Conservation (phyloP, 53 echinoderm and acorn worm species). For the Paelopatides confundens region DNA sequence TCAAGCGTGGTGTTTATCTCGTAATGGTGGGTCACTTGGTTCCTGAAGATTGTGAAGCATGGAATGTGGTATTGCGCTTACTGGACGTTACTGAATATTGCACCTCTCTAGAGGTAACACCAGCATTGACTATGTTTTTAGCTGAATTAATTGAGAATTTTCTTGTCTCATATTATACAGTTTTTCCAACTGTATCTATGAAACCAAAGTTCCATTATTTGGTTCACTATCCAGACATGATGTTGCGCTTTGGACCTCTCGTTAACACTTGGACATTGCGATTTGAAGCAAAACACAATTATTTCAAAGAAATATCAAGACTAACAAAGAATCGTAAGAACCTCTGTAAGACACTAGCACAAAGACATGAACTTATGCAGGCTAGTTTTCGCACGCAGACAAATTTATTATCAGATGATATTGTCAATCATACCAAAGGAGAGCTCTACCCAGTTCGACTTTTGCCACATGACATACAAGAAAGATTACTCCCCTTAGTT, state of each 20-base stretch:
- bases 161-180: background rate
- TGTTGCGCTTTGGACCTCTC: conserved; percentile 4
- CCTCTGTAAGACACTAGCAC: conserved; percentile 34
- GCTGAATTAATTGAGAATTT: background rate
- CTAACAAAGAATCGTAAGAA: conserved; percentile 33
- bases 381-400: background rate
- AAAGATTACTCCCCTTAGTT: background rate
- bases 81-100: conserved; percentile 24
- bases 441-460: background rate
- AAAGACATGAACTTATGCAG: conserved; percentile 33
- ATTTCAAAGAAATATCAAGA: conserved; percentile 30
- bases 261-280: conserved; percentile 18
- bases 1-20: conserved; percentile 19
- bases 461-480: background rate
- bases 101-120: background rate
- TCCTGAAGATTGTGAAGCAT: background rate
- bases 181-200: conserved; percentile 13
- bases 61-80: background rate
- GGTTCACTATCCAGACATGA: conserved; percentile 20
- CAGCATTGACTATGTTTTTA: background rate
- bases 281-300: conserved; percentile 46
- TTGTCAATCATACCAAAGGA: background rate
- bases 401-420: background rate
- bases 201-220: conserved; percentile 48
- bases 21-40: conserved; percentile 34